Evolutionary conservation across 1,140 invertebrate genomes (phyloP).

Genomic region (Drosophila truncata): DNA sequence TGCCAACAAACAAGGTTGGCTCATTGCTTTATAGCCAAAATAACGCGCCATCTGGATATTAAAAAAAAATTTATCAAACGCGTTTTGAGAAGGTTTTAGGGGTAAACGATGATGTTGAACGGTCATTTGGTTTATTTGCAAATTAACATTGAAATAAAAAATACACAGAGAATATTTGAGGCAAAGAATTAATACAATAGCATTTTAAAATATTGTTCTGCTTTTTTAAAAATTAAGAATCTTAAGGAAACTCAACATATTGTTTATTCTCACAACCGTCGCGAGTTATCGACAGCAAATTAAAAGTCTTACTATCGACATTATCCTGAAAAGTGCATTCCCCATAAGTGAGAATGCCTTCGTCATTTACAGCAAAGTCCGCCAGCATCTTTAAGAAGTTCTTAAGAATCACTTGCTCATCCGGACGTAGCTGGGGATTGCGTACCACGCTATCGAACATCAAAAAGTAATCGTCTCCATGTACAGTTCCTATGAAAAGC

Average conservation of each 20-base stretch:
- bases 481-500: constrained; percentile 49
- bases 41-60: not conserved
- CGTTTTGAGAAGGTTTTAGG: constrained; percentile 6
- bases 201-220: not conserved
- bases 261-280: constrained; percentile 32
- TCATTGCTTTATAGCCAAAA: constrained; percentile 24
- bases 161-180: not conserved
- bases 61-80: constrained; percentile 2
- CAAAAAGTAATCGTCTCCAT: constrained; percentile 68
- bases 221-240: constrained; percentile 5
- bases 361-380: constrained; percentile 34
- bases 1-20: constrained; percentile 1
- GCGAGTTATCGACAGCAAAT: constrained; percentile 19
- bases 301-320: constrained; percentile 17
- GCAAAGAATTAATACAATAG: not conserved
- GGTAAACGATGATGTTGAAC: not conserved
- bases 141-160: not conserved
- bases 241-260: constrained; percentile 27
- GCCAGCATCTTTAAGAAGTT: constrained; percentile 63
- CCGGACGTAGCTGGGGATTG: constrained; percentile 9
- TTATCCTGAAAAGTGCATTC: constrained; percentile 36
- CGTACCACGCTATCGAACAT: constrained; percentile 38
- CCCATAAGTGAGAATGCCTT: constrained; percentile 16
- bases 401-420: constrained; percentile 44
- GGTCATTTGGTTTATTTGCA: not conserved